A percentile compares a stretch with the other conserved stretches of the same genome.
These are phyloP conservation scores for Phortica okadai DNA, from an alignment of 2,888 invertebrate species.

Conservation along the genomic window DNA sequence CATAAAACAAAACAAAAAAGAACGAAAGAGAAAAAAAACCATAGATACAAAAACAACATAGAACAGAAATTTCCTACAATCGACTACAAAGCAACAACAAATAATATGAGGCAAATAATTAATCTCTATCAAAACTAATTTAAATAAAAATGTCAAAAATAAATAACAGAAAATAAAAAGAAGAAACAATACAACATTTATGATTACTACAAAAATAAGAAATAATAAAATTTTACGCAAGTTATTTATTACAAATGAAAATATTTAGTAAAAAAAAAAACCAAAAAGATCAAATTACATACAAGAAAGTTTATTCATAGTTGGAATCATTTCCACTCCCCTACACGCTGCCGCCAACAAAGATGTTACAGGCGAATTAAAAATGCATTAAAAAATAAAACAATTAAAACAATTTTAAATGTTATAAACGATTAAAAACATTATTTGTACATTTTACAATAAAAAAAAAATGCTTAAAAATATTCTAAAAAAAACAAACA, in stretches of 20 bases:
- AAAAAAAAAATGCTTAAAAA: no score
- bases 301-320: conserved; percentile 5
- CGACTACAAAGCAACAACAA: conserved; percentile 24
- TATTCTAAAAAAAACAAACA: not conserved
- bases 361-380: no score
- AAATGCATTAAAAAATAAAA: no score
- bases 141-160: conserved; percentile 40
- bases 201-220: not conserved
- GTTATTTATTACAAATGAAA: conserved; percentile 1
- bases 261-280: conserved; percentile 6
- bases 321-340: not conserved
- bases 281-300: conserved; percentile 26
- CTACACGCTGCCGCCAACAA: no score
- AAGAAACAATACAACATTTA: not conserved
- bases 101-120: not conserved
- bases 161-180: conserved; percentile 22
- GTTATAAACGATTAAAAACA: no score
- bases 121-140: conserved; percentile 59
- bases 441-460: no score
- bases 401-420: no score
- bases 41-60: conserved; percentile 15
- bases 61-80: conserved; percentile 26
- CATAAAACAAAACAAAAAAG: not conserved
- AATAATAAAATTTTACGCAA: conserved; percentile 19
- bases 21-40: not conserved